Base-by-base conservation (phyloP, 2,888 invertebrate genomes). In the Torymus texanus region DNA sequence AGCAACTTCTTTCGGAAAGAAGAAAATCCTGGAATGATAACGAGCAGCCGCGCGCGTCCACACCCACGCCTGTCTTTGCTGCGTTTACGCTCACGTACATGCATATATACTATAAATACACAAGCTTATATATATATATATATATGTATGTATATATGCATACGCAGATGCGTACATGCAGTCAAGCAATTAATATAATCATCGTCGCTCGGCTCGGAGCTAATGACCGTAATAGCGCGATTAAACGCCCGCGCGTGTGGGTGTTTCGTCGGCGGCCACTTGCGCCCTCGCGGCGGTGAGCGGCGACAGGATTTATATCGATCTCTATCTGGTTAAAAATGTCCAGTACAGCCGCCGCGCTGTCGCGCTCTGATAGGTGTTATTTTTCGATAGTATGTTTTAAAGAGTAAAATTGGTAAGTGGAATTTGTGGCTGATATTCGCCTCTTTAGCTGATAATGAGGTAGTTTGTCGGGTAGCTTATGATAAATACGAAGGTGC, bases 111-210 rank as follows among this genome's bases (percentile, higher is more conserved):
- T 74, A 59, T 74, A 66, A 66, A 67, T 75, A 67, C 72, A 58
- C 56, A 61, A 13, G 24, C 16, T 21, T 14, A n/a, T n/a, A n/a
- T n/a, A n/a, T n/a, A 13, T 21, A 18, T 2, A 2, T 14, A 14
- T 14, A 18, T 21, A 62, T 8, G 14, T 61, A 24, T 24, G 13
- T 61, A 24, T 24, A 61, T 61, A 61, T 24, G 24, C 50, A 50
- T 21, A 53, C 53, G 16, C 21, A 24, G 16, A 29, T 16, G 41
- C 41, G 8, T 41, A 41, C 8, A 41, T 8, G 10, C 41, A 41
- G 41, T 58, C 24, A 16, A 53, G 63, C 72, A 80, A 76, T 76
- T 76, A 73, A 78, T 80, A 78, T 80, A 80, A 80, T 78, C 78
- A 80, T 80, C 75, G 80, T 68, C 68, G 78, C 62, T 41, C 41